Base-by-base conservation (phyloP, 2,888 invertebrate species). In the Fissipunctia ypsillon region DNA sequence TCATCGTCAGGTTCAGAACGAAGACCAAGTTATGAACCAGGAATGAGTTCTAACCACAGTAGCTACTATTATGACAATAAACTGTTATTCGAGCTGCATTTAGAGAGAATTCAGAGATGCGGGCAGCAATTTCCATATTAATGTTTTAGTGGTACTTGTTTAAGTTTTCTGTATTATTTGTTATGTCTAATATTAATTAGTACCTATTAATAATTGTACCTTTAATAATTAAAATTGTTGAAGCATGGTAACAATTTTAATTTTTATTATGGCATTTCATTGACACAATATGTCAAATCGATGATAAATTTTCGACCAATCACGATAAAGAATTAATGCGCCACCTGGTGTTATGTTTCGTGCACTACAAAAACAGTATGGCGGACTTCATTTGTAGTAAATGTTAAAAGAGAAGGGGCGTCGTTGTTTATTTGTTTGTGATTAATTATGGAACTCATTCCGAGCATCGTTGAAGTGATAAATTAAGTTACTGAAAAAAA, bases 11-110 rank as follows among this genome's bases (percentile, higher is more conserved):
- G 93, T 73, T 90, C 93, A 38, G 93, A 93, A 75, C 90, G 93
- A 84, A 92, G 94, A 86, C 95, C 96, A 22, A 96, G 94, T 81
- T 98, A 98, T 92, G 97, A 97, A 87, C 99, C 99, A 28, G 98
- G 98, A 89, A 95, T 99, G 69, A 97, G 95, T 90, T 97, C 97
- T 76, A 94, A 96, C 70, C 97, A 98, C 89, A 99, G 99, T 96
- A 98, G 98, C 43, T 98, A 98, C 93, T 99, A 99, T 92, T 99
- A 98, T 92, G 97, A 98, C 87, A 99, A 99, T 93, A 98, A 98
- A 95, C 94, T 99, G 90, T 95, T 99, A 89, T 98, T 98, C 95
- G 97, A 98, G 93, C 96, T 98, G 91, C 98, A 99, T 93, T 95
- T 98, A 91, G 98, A 98, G 89, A 97, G 98, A 91, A 94, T 98